Evolutionary conservation across 2,888 invertebrate genomes (phyloP), one percentile per base, ranked within the genome.

Genomic region (Steinernema carpocapsae): DNA sequence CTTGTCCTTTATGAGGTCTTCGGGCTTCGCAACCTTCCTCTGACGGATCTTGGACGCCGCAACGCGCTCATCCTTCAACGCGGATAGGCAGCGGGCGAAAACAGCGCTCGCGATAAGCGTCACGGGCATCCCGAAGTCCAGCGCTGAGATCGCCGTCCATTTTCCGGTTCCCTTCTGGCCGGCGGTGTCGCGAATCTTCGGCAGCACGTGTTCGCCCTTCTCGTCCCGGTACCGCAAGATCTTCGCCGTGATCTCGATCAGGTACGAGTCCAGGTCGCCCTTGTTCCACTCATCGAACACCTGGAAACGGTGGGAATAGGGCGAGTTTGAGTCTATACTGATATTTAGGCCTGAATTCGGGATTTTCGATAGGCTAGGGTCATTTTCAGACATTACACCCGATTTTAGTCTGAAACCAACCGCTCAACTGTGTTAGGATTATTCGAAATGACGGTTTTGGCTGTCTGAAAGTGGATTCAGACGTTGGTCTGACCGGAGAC

Each of bases 141-240:
- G 90, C 0, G 97, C 95, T 1, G 95, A 92, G 82, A 97, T 94
- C 0, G 95, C 97, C 0, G 99, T 99, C 99, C 99, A 99, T 89
- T 99, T 99, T 74, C 99, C 99, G 0, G 99, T 99, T 72, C 99
- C 99, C 89, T 99, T 99, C 86, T 91, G 90, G 71, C 97, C 97
- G 4, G 99, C 99, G 0, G 94, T 92, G 88, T 99, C 99, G 7
- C 93, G 91, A 82, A 99, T 99, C 88, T 95, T 93, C 46, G 94
- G 94, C 77, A 99, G 89, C 64, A 97, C 89, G 84, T 92, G 92
- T 76, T 92, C 89, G 91, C 94, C 94, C 87, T 94, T 92, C 0
- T 89, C 87, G 83, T 96, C 94, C 87, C 94, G 94, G 89, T 91
- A 97, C 26, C 78, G 75, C 17, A 99, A 90, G 84, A 99, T 99